phyloP scores from a whole-genome alignment of 2,797 vertebrate genomes.

The Otus scops region DNA sequence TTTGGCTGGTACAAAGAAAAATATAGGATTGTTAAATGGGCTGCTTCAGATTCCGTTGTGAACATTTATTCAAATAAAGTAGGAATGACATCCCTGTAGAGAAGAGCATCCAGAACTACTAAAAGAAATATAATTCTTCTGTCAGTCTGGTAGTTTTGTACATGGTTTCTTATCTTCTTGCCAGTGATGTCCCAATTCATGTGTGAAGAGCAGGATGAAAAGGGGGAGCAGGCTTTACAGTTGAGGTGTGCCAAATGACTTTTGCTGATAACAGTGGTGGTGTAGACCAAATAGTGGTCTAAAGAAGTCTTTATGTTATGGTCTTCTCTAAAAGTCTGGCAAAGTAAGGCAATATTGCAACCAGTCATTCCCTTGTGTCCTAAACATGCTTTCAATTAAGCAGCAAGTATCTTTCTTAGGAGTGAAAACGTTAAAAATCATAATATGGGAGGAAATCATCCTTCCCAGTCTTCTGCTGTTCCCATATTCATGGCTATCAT shows the following conservation, averaged over 20 bases:
- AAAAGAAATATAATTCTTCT: background rate
- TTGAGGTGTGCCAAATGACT: background rate
- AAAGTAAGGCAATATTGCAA: background rate
- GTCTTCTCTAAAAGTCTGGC: background rate
- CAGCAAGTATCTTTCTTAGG: background rate
- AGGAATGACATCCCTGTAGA: background rate
- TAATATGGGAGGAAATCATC: background rate
- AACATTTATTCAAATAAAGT: background rate
- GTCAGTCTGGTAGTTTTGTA: background rate
- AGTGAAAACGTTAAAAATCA: background rate
- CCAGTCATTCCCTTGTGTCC: background rate
- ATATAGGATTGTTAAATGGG: background rate
- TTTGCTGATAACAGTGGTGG: background rate
- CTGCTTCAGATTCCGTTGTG: background rate
- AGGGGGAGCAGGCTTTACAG: background rate
- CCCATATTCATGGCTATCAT: background rate
- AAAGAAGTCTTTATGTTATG: background rate
- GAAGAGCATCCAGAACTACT: background rate
- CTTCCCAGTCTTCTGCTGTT: background rate
- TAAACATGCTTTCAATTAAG: background rate
- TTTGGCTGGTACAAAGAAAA: background rate
- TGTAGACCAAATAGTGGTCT: fast-evolving
- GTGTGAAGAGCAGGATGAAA: background rate
- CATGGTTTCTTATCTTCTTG: background rate
- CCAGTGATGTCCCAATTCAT: background rate